Percentiles rank a stretch among this genome's conserved stretches.
These are phyloP conservation scores for Ellobius talpinus DNA, from an alignment of 2,113 vertebrate genomes.

Conservation along the genomic window DNA sequence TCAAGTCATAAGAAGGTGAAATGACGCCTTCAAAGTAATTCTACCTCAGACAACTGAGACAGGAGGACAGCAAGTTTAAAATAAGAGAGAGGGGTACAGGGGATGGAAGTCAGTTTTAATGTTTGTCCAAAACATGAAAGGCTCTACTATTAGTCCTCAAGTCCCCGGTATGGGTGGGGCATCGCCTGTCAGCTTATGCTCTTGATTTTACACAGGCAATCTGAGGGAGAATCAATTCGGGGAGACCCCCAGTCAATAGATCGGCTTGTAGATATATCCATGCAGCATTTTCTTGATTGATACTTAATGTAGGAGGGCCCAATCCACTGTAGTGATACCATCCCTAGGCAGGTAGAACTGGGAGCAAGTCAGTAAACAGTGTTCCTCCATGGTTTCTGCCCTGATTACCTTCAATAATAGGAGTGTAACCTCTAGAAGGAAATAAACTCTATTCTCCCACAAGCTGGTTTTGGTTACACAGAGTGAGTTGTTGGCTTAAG, in stretches of 20 bases:
- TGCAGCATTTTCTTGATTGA: background rate
- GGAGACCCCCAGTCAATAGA: background rate
- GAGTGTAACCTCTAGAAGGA: background rate
- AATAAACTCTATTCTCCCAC: background rate
- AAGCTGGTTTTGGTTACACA: background rate
- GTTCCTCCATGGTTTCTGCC: background rate
- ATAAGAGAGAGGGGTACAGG: background rate
- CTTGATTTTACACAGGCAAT: background rate
- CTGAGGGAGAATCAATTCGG: background rate
- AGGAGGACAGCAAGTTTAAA: background rate
- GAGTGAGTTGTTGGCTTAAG: background rate
- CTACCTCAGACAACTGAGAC: background rate
- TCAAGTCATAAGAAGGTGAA: constrained; percentile 1
- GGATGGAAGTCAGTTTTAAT: background rate
- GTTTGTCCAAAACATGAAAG: background rate
- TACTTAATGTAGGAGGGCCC: background rate
- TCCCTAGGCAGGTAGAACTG: background rate
- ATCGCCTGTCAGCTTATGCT: background rate
- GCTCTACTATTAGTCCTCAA: background rate
- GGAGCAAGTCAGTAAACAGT: background rate
- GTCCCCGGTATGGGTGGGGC: no score
- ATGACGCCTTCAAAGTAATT: background rate
- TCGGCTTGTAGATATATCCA: background rate
- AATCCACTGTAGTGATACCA: background rate
- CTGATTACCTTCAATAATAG: background rate